Percentiles rank a stretch among this genome's conserved stretches.
Conservation (phyloP, 2,113 vertebrate genomes). For the Pomatostomus ruficeps region DNA sequence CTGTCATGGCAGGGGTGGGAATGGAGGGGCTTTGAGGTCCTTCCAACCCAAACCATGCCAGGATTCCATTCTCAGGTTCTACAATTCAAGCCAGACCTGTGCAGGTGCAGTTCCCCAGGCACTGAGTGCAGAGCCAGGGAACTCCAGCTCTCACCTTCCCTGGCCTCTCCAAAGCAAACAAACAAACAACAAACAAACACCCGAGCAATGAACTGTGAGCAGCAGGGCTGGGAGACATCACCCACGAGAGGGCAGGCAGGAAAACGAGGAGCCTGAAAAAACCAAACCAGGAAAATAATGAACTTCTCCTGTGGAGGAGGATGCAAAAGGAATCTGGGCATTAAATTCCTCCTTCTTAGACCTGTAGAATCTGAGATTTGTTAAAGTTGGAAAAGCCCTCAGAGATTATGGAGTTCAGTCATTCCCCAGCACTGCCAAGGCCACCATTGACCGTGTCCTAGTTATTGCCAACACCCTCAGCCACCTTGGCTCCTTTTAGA, state of each 20-base stretch:
- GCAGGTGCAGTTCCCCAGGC: not conserved
- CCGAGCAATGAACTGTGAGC: not conserved
- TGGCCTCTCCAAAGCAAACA: not conserved
- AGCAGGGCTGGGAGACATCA: not conserved
- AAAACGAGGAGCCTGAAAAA: not conserved
- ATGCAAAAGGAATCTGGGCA: not conserved
- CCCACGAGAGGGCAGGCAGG: not conserved
- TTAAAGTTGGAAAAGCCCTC: not conserved
- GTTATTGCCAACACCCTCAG: not conserved
- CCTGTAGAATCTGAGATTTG: not conserved
- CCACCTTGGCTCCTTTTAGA: not conserved
- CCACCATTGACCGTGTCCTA: not conserved
- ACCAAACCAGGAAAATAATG: not conserved
- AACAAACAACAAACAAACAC: not conserved
- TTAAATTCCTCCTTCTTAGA: not conserved
- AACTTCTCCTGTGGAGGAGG: not conserved
- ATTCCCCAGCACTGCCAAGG: not conserved
- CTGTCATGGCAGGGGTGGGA: not conserved
- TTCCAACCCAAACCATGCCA: not conserved
- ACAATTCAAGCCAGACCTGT: not conserved
- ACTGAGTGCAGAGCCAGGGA: not conserved
- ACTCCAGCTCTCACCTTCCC: not conserved
- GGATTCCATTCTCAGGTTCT: not conserved
- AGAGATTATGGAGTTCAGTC: not conserved
- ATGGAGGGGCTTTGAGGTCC: not conserved